These are phyloP conservation scores for Tholera decimalis DNA, from an alignment of 2,888 invertebrate species.

Conservation along the genomic window DNA sequence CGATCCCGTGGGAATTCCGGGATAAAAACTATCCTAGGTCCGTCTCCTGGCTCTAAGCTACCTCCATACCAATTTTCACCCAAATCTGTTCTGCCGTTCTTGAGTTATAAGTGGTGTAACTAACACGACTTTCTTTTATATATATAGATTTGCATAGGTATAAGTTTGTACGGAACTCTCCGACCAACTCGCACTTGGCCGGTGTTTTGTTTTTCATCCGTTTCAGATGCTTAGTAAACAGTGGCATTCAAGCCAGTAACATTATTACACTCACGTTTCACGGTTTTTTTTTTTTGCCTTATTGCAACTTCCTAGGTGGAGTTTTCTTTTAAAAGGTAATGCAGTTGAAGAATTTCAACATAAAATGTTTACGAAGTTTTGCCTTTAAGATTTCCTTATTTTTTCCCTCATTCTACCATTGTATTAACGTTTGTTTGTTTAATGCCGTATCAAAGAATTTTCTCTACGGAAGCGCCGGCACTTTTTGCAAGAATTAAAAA, in stretches of 20 bases:
- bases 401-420: slow-evolving; percentile 12
- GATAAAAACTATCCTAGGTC: too few species aligned
- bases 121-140: too few species aligned
- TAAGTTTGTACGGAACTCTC: too few species aligned
- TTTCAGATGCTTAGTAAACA: slow-evolving; percentile 18
- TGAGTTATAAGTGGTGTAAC: too few species aligned
- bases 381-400: slow-evolving; percentile 35
- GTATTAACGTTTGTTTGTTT: slow-evolving; percentile 39
- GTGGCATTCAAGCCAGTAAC: slow-evolving; percentile 27
- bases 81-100: too few species aligned
- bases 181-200: too few species aligned
- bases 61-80: too few species aligned
- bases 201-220: slow-evolving; percentile 5
- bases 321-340: slow-evolving; percentile 51
- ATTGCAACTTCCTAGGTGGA: slow-evolving; percentile 28
- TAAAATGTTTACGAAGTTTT: slow-evolving; percentile 56
- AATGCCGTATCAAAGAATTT: slow-evolving; percentile 29
- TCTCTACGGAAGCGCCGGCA: background rate
- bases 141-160: too few species aligned
- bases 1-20: too few species aligned
- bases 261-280: slow-evolving; percentile 42
- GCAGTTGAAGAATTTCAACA: slow-evolving; percentile 55
- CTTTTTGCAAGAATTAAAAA: slow-evolving; percentile 20
- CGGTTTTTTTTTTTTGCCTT: too few species aligned
- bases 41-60: too few species aligned